A percentile compares a stretch with the other conserved stretches of the same genome.
Evolutionary conservation across 2,888 invertebrate species (phyloP).

Genomic region (Aporophyla lueneburgensis): DNA sequence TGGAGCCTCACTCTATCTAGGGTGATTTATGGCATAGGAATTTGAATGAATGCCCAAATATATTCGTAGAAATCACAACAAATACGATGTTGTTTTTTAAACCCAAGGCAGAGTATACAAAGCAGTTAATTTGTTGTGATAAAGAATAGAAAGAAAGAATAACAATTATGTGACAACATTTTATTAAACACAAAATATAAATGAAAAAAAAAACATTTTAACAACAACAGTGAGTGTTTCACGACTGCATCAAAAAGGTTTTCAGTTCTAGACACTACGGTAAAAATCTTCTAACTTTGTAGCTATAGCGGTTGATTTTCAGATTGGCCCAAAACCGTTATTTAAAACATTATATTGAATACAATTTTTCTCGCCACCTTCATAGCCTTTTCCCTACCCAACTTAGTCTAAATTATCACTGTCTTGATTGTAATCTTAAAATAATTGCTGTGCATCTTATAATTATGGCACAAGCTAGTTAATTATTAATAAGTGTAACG

Average conservation of each 20-base stretch:
- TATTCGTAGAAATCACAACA: neutral
- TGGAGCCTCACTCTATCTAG: neutral
- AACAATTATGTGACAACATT: neutral
- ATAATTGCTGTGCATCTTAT: conserved; percentile 58
- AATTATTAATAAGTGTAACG: conserved; percentile 58
- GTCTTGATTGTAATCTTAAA: conserved; percentile 53
- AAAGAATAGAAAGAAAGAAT: neutral
- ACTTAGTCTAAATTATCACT: conserved; percentile 55
- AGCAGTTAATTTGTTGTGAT: neutral
- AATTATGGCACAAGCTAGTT: conserved; percentile 54
- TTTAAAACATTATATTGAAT: neutral
- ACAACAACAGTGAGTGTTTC: neutral
- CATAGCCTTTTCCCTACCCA: conserved; percentile 23
- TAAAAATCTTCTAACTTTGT: too few relatives aligned
- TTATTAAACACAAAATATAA: neutral
- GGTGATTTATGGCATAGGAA: neutral
- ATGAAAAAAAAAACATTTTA: neutral
- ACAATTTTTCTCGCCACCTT: conserved; percentile 19
- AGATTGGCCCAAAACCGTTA: neutral
- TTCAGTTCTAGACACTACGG: neutral
- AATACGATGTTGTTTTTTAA: neutral
- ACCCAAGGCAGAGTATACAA: neutral
- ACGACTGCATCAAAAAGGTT: neutral
- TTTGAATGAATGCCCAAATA: conserved; percentile 17
- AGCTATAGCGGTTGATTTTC: too few relatives aligned